phyloP scores from a whole-genome alignment of 2,113 vertebrate genomes.

The Jacana jacana region DNA sequence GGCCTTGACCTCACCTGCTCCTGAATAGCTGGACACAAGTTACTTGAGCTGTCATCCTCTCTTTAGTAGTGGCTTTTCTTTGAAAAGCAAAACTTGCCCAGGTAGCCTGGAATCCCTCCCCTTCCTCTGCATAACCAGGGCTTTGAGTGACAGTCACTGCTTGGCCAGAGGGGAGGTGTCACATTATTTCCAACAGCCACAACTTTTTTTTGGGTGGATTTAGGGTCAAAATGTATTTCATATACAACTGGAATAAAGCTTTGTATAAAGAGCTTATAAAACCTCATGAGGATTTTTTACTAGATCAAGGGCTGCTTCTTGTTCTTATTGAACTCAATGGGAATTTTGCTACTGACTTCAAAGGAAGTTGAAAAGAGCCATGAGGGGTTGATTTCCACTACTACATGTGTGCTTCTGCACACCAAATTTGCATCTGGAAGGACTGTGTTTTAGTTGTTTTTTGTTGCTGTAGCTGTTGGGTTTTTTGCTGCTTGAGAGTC shows the following conservation, averaged over 20 bases:
- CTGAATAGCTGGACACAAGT: not conserved
- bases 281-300: slow-evolving; percentile 30
- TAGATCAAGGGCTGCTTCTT: slow-evolving; percentile 12
- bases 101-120: not conserved
- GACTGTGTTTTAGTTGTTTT: not conserved
- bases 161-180: not conserved
- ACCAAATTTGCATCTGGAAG: slow-evolving; percentile 52
- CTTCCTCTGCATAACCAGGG: not conserved
- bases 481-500: not conserved
- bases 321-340: slow-evolving; percentile 50
- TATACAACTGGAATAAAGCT: not conserved
- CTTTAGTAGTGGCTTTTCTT: not conserved
- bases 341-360: slow-evolving; percentile 63
- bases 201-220: not conserved
- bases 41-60: slow-evolving; percentile 15
- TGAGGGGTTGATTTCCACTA: slow-evolving; percentile 46
- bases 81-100: not conserved
- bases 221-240: slow-evolving; percentile 15
- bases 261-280: slow-evolving; percentile 45
- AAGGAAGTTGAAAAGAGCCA: slow-evolving; percentile 53
- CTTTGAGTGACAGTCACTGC: not conserved
- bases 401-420: slow-evolving; percentile 31
- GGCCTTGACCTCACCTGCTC: slow-evolving; percentile 43
- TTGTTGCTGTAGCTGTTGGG: not conserved
- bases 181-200: not conserved